These are phyloP conservation scores for Drosophila helvetica DNA, from an alignment of 2,888 invertebrate species.

Conservation along the genomic window DNA sequence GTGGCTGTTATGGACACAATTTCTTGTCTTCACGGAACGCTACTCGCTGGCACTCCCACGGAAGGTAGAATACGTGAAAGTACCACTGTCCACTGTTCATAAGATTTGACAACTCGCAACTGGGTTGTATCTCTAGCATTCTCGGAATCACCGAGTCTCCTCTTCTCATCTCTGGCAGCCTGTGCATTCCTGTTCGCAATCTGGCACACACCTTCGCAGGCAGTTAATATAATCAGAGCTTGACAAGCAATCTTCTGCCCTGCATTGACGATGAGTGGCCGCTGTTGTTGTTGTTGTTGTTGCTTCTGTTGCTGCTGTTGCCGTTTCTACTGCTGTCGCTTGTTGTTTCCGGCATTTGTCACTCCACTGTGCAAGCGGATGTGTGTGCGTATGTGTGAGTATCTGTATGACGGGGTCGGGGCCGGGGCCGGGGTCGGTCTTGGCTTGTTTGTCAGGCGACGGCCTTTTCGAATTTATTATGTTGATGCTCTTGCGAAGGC, in stretches of 20 bases:
- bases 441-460: constrained; percentile 67
- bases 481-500: constrained; percentile 50
- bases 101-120: no score
- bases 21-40: no score
- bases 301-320: constrained; percentile 33
- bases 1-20: no score
- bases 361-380: constrained; percentile 29
- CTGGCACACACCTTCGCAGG: constrained; percentile 41
- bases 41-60: no score
- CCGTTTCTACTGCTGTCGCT: constrained; percentile 44
- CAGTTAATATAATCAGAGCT: constrained; percentile 71
- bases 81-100: background rate
- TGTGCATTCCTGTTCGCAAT: background rate
- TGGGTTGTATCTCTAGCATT: background rate
- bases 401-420: constrained; percentile 26
- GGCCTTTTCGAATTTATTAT: constrained; percentile 70
- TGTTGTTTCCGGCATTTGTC: constrained; percentile 66
- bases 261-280: constrained; percentile 62
- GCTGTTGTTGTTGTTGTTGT: constrained; percentile 21
- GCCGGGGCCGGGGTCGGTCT: constrained; percentile 42
- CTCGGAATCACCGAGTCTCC: background rate
- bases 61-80: no score
- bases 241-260: constrained; percentile 72
- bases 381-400: background rate
- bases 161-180: constrained; percentile 8